Conservation (phyloP, 2,888 invertebrate species). For the Willowsia nigromaculata region DNA sequence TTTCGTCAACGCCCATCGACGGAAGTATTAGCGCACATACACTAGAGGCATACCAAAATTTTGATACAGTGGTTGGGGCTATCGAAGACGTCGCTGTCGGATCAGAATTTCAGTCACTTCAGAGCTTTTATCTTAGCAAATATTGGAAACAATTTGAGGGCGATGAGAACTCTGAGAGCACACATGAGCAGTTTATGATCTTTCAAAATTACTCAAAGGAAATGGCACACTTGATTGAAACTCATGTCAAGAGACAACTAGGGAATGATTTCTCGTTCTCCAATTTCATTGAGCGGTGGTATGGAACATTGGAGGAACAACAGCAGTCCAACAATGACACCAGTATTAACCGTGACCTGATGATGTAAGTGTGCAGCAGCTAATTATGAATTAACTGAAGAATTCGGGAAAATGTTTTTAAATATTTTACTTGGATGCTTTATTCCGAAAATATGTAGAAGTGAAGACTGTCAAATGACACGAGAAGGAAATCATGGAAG, state of each 20-base stretch:
- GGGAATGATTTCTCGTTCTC: slow-evolving; percentile 68
- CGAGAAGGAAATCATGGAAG: not conserved
- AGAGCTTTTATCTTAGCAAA: slow-evolving; percentile 68
- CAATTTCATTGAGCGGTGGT: slow-evolving; percentile 62
- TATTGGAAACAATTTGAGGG: slow-evolving; percentile 70
- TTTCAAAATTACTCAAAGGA: slow-evolving; percentile 73
- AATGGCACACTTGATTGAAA: slow-evolving; percentile 71
- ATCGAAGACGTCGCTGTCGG: slow-evolving; percentile 72
- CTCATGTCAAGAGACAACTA: slow-evolving; percentile 63
- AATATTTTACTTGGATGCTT: not conserved
- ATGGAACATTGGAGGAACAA: slow-evolving; percentile 51
- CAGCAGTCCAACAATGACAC: not conserved
- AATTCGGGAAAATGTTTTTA: no score
- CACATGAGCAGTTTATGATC: slow-evolving; percentile 70
- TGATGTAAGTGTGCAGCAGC: slow-evolving; percentile 10
- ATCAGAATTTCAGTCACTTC: slow-evolving; percentile 68
- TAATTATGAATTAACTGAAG: no score
- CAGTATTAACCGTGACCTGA: slow-evolving; percentile 62
- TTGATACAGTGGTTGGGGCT: slow-evolving; percentile 70
- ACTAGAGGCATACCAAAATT: slow-evolving; percentile 49
- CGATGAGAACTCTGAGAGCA: slow-evolving; percentile 51
- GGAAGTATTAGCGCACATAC: slow-evolving; percentile 17
- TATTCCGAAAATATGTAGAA: not conserved
- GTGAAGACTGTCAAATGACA: slow-evolving; percentile 34
- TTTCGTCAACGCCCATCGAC: slow-evolving; percentile 34